These are phyloP conservation scores for Hippoglossus hippoglossus DNA, from an alignment of 2,797 vertebrate genomes.

Conservation along the genomic window DNA sequence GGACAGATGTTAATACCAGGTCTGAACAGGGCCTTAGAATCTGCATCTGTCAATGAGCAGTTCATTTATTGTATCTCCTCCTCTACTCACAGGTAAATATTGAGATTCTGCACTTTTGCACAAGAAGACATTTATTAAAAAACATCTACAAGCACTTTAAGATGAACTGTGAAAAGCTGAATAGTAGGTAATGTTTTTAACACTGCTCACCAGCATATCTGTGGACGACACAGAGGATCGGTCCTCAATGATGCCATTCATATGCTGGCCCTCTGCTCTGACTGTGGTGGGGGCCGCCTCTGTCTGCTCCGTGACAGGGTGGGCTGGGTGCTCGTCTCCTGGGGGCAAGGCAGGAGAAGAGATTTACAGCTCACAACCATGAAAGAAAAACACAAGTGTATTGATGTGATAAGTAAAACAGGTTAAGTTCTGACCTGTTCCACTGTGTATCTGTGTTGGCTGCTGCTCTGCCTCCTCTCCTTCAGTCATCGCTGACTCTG, in stretches of 20 bases:
- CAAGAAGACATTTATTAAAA: no score
- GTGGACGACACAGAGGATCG: constrained; percentile 92
- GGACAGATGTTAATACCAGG: no score
- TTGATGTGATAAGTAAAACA: neutral
- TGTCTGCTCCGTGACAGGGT: constrained; percentile 72
- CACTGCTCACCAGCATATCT: constrained; percentile 90
- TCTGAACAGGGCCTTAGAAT: no score
- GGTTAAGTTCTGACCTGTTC: constrained; percentile 40
- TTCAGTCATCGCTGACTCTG: constrained; percentile 31
- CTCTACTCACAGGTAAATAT: no score
- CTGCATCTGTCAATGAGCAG: no score
- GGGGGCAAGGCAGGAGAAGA: constrained; percentile 4
- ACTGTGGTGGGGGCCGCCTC: constrained; percentile 75
- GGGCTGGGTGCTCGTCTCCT: constrained; percentile 63
- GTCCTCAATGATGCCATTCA: constrained; percentile 94
- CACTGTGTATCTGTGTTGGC: constrained; percentile 20
- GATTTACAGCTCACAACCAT: neutral
- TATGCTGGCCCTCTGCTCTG: constrained; percentile 84
- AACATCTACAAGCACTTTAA: no score
- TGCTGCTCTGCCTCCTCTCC: constrained; percentile 35
- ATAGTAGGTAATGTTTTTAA: neutral
- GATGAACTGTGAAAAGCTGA: no score
- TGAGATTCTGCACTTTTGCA: no score
- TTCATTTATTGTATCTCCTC: no score
- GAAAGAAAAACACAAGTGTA: neutral